A percentile compares a stretch with the other conserved stretches of the same genome.
Evolutionary conservation across 1,140 invertebrate species (phyloP).

Genomic region (Neotoxoptera formosana): DNA sequence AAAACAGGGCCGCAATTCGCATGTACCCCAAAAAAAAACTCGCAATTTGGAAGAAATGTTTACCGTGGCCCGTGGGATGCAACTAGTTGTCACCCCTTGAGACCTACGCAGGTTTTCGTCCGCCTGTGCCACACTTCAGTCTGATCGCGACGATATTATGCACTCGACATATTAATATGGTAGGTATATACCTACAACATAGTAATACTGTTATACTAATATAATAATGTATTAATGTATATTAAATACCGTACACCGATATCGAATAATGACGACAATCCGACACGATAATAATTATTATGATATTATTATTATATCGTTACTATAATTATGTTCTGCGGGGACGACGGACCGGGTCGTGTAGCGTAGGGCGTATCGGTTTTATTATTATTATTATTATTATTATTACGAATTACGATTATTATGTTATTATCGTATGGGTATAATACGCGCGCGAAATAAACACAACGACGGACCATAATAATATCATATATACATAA

Average conservation of each 20-base stretch:
- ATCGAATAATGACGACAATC: neutral
- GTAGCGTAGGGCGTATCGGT: neutral
- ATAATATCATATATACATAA: neutral
- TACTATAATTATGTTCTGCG: neutral
- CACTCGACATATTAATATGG: too few species aligned
- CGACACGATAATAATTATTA: neutral
- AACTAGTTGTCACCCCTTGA: too few species aligned
- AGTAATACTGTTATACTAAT: too few species aligned
- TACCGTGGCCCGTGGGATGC: too few species aligned
- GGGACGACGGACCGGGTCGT: neutral
- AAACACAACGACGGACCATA: neutral
- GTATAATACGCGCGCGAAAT: neutral
- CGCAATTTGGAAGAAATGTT: too few species aligned
- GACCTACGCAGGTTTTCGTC: neutral
- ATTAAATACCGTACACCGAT: neutral
- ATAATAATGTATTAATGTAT: too few species aligned
- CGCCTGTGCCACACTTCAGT: neutral
- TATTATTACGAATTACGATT: neutral
- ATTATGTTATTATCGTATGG: slow-evolving; percentile 17
- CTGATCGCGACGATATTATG: neutral
- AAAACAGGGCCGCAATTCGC: too few species aligned
- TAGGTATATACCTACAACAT: too few species aligned
- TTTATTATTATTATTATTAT: neutral
- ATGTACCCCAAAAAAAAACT: too few species aligned
- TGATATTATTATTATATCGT: neutral